A percentile compares a stretch with the other conserved stretches of the same genome.
These are phyloP conservation scores for Leptinotarsa peninsularis DNA, from an alignment of 2,888 invertebrate species.

Conservation along the genomic window DNA sequence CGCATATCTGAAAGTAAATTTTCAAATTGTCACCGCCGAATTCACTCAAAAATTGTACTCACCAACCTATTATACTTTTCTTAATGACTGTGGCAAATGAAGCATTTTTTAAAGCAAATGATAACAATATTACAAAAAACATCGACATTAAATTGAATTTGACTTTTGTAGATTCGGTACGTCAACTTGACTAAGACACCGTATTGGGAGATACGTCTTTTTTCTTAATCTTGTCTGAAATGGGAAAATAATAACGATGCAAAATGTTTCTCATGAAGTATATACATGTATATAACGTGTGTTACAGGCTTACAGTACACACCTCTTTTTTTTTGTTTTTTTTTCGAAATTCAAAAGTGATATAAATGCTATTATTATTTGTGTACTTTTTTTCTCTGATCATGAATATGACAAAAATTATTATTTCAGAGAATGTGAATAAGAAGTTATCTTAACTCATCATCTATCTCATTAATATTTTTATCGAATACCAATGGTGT, in stretches of 20 bases:
- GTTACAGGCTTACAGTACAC: too few species aligned
- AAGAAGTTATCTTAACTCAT: too few species aligned
- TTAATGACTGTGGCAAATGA: slow-evolving; percentile 6
- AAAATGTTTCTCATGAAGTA: background rate
- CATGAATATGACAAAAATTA: too few species aligned
- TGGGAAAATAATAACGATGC: background rate
- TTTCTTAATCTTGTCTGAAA: slow-evolving; percentile 9
- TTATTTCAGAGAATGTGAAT: too few species aligned
- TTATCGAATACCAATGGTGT: too few species aligned
- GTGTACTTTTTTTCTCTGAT: too few species aligned
- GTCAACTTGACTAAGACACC: slow-evolving; percentile 16
- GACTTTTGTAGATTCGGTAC: slow-evolving; percentile 7
- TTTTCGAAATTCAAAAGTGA: too few species aligned
- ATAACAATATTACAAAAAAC: slow-evolving; percentile 27
- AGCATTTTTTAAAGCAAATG: slow-evolving; percentile 22
- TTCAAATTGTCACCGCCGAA: background rate
- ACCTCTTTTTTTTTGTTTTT: too few species aligned
- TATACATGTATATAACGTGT: background rate
- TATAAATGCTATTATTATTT: too few species aligned
- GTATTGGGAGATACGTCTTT: background rate
- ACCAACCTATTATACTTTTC: slow-evolving; percentile 16
- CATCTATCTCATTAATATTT: too few species aligned
- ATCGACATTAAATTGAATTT: slow-evolving; percentile 20
- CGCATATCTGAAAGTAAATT: slow-evolving; percentile 35
- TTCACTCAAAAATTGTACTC: background rate